Evolutionary conservation across 2,888 invertebrate genomes (phyloP).

Genomic region (Apodemia duryi): DNA sequence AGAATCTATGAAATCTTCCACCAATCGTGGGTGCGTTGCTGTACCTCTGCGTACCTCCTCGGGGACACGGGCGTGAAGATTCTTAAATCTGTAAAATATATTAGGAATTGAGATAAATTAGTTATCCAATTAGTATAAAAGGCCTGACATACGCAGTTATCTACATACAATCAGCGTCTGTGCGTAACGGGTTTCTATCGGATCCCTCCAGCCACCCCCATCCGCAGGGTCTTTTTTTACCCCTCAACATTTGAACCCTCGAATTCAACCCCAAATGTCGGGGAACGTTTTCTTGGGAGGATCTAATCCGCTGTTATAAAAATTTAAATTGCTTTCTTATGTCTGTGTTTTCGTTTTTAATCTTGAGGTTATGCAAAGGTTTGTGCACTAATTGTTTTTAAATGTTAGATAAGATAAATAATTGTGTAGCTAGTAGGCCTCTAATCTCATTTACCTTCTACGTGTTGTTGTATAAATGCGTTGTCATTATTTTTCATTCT

Average conservation of each 20-base stretch:
- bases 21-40: too few relatives aligned
- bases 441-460: background rate
- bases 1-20: too few relatives aligned
- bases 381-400: background rate
- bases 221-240: conserved; percentile 28
- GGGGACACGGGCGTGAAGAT: too few relatives aligned
- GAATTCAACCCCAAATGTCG: conserved; percentile 28
- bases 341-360: conserved; percentile 20
- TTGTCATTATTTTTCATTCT: background rate
- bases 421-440: background rate
- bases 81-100: too few relatives aligned
- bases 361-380: background rate
- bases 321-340: conserved; percentile 19
- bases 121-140: conserved; percentile 9
- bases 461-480: background rate
- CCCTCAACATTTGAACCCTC: conserved; percentile 31
- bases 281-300: conserved; percentile 19
- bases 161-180: conserved; percentile 15
- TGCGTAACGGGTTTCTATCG: conserved; percentile 14
- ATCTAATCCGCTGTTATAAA: conserved; percentile 20
- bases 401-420: too few relatives aligned
- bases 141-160: conserved; percentile 9
- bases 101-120: background rate
- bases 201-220: conserved; percentile 17
- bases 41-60: too few relatives aligned